Evolutionary conservation across 1,140 invertebrate genomes (phyloP).

Genomic region (Caenorhabditis brenneri): DNA sequence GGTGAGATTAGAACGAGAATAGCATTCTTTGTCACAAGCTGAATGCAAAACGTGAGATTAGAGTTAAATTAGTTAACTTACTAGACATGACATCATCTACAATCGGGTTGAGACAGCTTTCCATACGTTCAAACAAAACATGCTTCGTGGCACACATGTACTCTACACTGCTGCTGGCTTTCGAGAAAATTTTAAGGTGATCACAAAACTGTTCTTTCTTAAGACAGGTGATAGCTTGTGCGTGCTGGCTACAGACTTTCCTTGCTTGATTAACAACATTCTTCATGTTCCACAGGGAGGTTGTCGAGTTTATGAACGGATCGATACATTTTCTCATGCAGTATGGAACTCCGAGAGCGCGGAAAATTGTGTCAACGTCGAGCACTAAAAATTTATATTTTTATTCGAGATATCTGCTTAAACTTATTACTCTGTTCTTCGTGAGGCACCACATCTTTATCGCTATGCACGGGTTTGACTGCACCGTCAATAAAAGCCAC

Average conservation of each 20-base stretch:
- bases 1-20: slow-evolving; percentile 7
- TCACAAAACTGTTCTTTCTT: slow-evolving; percentile 20
- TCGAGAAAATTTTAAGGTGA: background rate
- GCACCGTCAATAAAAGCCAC: background rate
- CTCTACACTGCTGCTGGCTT: slow-evolving; percentile 23
- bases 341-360: slow-evolving; percentile 35
- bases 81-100: slow-evolving; percentile 25
- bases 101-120: background rate
- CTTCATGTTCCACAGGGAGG: slow-evolving; percentile 16
- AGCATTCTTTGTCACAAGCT: slow-evolving; percentile 25
- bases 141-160: slow-evolving; percentile 34
- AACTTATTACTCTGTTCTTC: background rate
- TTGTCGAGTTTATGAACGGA: slow-evolving; percentile 34
- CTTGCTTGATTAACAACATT: slow-evolving; percentile 21
- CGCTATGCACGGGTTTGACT: background rate
- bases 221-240: slow-evolving; percentile 9
- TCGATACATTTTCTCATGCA: slow-evolving; percentile 36
- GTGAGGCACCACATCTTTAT: slow-evolving; percentile 16
- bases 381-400: background rate
- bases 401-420: background rate
- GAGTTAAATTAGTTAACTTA: background rate
- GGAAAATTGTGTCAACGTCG: slow-evolving; percentile 32
- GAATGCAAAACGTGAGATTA: background rate
- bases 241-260: background rate
- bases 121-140: slow-evolving; percentile 11